Base-by-base conservation (phyloP, 2,113 vertebrate species). In the Nibea coibor region DNA sequence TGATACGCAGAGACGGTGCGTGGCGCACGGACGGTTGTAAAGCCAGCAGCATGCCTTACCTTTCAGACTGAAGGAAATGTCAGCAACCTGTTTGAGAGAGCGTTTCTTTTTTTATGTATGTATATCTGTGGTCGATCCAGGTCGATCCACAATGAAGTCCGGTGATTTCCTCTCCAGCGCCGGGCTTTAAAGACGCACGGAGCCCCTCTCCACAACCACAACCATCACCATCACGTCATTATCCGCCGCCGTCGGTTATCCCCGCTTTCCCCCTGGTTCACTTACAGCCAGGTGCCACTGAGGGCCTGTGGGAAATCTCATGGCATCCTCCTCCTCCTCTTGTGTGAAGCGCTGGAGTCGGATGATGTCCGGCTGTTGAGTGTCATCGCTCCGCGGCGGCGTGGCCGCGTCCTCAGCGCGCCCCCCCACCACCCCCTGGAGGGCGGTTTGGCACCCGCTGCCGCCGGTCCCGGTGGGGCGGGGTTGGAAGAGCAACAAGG, bases 201-300 rank as follows among this genome's bases (percentile, higher is more conserved):
- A 77, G 51, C 82, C 66, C 70, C 48, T 14, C 63, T 47, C 64
- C 31, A 56, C 78, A 43, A 42, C 64, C 31, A 56, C 78, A 43
- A 42, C 82, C 71, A 70, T 70, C 82, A 81, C 76, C 81, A 86
- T 89, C 86, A 61, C 83, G 79, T 87, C 84, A 84, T 78, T 48
- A 58, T 85, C 79, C 61, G 62, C 77, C 22, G 56, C 77, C 22
- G 56, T 51, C 63, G 45, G 45, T 65, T 39, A 53, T 58, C 58
- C 26, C 54, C 54, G 50, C 20, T 63, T 26, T 15, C 61, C 74
- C 57, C 54, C 48, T n/a, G 59, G 58, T 71, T 79, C 67, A 84
- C 73, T 63, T 78, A 42, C 77, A 70, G 39, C 67, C 65, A 80
- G 76, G 82, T 83, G 73, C 67, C 68, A 66, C 57, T 14, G 86